Conservation (phyloP, 1,140 invertebrate species). For the Palaemon carinicauda region DNA sequence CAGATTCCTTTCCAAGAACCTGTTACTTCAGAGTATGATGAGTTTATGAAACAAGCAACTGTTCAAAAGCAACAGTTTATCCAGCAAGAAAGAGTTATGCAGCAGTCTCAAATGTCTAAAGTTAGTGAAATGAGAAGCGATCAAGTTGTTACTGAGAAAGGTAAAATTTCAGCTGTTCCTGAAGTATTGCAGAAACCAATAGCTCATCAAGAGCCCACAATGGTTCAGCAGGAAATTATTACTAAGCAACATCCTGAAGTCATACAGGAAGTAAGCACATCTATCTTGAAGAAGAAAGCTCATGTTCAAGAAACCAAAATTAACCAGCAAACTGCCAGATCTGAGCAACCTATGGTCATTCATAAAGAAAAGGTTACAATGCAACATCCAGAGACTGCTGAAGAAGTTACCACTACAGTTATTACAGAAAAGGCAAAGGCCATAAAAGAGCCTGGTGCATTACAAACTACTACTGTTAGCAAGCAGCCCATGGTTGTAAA, state of each 20-base stretch:
- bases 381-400: too few species aligned
- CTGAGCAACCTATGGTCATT: too few species aligned
- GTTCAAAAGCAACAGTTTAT: constrained; percentile 16
- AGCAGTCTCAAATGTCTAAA: constrained; percentile 18
- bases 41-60: not conserved
- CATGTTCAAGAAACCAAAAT: not conserved
- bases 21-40: not conserved
- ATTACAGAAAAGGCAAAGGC: too few species aligned
- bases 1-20: not conserved
- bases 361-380: too few species aligned
- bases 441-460: too few species aligned
- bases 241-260: constrained; percentile 33
- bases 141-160: not conserved
- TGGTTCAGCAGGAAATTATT: constrained; percentile 18
- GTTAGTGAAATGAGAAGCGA: not conserved
- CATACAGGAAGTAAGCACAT: constrained; percentile 1
- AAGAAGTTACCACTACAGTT: too few species aligned
- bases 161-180: not conserved
- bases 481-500: not conserved
- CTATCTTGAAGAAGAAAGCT: not conserved
- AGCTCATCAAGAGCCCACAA: constrained; percentile 9
- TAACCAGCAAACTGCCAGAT: too few species aligned
- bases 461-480: not conserved
- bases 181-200: constrained; percentile 6
- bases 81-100: constrained; percentile 7